These are phyloP conservation scores for Ceratina japonica DNA, from an alignment of 1,140 invertebrate genomes.

Conservation along the genomic window DNA sequence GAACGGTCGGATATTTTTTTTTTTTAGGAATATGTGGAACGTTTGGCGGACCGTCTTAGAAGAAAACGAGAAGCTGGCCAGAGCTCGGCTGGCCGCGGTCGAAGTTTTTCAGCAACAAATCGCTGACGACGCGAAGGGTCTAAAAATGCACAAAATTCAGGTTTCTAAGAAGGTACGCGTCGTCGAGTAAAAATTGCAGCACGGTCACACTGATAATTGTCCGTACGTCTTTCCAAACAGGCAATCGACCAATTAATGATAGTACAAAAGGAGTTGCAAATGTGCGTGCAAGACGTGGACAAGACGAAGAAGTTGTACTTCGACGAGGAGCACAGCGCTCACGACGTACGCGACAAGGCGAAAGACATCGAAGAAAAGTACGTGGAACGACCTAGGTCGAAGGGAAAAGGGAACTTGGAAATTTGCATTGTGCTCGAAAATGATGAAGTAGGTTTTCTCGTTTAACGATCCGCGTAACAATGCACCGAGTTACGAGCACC, in stretches of 20 bases:
- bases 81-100: constrained; percentile 92
- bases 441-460: neutral
- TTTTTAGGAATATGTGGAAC: constrained; percentile 96
- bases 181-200: neutral
- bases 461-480: constrained; percentile 36
- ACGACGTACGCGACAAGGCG: constrained; percentile 96
- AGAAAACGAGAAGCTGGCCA: constrained; percentile 95
- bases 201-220: too few relatives aligned
- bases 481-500: neutral
- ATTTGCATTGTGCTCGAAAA: neutral
- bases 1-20: constrained; percentile 47
- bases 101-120: constrained; percentile 97
- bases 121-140: constrained; percentile 93
- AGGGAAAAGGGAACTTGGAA: neutral
- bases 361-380: constrained; percentile 98
- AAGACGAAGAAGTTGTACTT: constrained; percentile 97
- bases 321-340: constrained; percentile 96
- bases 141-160: constrained; percentile 91
- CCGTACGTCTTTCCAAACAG: constrained; percentile 79
- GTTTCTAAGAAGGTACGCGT: constrained; percentile 90
- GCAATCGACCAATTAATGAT: constrained; percentile 91
- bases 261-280: constrained; percentile 94
- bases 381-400: constrained; percentile 69
- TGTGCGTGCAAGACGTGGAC: constrained; percentile 93
- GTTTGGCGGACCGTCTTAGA: constrained; percentile 97